Evolutionary conservation across 2,113 vertebrate genomes (phyloP), one percentile per base, ranked within the genome.

Genomic region (Cacatua alba): DNA sequence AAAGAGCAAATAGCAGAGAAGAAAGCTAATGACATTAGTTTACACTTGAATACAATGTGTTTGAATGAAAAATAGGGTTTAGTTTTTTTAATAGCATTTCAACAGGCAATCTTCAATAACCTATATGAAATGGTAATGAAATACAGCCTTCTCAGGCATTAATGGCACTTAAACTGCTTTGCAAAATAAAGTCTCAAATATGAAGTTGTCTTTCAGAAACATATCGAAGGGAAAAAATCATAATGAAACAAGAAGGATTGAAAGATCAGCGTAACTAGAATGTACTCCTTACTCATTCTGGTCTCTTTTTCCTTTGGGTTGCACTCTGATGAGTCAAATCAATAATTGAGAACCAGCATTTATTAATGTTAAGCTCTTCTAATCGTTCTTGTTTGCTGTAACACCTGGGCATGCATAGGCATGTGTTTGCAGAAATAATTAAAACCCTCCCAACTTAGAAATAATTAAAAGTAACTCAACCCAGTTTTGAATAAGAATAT

Each of bases 11-110:
- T 70, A 41, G 62, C 8, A 49, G n/a, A 48, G 31, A 52, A 69
- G n/a, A 35, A 59, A 75, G 3, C 21, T 46, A 13, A 46, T 68
- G 4, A 17, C 0, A 0, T 41, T 41, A 43, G 4, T 74, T 67
- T 53, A 29, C 28, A 17, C 31, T 70, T 17, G 17, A 74, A 65
- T 16, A 23, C 25, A 23, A 4, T 14, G 13, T 86, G 26, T 51
- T 90, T 52, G n/a, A 90, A 21, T 67, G 65, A 87, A 43, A 82
- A 52, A 41, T 29, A 19, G 19, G 3, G 10, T 60, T 63, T 68
- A 4, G 2, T 0, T 39, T 74, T 49, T 37, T 74, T 52, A 4
- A 4, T 21, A 19, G 44, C 1, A 28, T 78, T 87, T 87, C 57
- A 46, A 1, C 41, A 41, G 21, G 4, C 48, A 64, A 15, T 76